phyloP scores from a whole-genome alignment of 2,113 vertebrate genomes.

The Larimichthys crocea region DNA sequence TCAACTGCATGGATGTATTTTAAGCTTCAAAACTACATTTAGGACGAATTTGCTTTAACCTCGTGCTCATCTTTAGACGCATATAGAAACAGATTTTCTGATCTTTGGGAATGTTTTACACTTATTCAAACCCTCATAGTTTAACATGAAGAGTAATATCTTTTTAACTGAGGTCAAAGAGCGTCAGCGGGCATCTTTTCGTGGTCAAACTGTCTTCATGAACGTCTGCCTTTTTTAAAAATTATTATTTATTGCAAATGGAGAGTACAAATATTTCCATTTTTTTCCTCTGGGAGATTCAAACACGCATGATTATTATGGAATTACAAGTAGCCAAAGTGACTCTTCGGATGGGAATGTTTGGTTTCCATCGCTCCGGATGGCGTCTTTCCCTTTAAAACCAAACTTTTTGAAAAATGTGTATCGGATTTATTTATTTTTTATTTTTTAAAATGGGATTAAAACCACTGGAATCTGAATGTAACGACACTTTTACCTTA shows the following conservation, averaged over 20 bases:
- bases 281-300: slow-evolving; percentile 10
- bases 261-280: not conserved
- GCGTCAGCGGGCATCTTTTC: not conserved
- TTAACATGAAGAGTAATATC: not conserved
- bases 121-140: not conserved
- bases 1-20: not conserved
- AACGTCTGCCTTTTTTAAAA: slow-evolving; percentile 16
- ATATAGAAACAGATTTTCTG: not conserved
- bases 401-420: slow-evolving; percentile 10
- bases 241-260: not conserved
- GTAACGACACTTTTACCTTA: slow-evolving; percentile 5
- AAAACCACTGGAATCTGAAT: slow-evolving; percentile 23
- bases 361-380: slow-evolving; percentile 5
- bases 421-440: slow-evolving; percentile 7
- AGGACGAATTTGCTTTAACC: too few species aligned
- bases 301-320: slow-evolving; percentile 9
- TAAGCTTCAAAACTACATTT: not conserved
- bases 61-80: not conserved
- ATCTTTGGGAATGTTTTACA: not conserved
- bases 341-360: slow-evolving; percentile 22
- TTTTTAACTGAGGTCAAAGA: not conserved
- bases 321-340: slow-evolving; percentile 48
- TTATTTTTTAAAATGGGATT: slow-evolving; percentile 1
- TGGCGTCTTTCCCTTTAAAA: slow-evolving; percentile 57
- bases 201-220: slow-evolving; percentile 44